Base-by-base conservation (phyloP, 2,888 invertebrate genomes). In the Prosopocoilus inquinatus region DNA sequence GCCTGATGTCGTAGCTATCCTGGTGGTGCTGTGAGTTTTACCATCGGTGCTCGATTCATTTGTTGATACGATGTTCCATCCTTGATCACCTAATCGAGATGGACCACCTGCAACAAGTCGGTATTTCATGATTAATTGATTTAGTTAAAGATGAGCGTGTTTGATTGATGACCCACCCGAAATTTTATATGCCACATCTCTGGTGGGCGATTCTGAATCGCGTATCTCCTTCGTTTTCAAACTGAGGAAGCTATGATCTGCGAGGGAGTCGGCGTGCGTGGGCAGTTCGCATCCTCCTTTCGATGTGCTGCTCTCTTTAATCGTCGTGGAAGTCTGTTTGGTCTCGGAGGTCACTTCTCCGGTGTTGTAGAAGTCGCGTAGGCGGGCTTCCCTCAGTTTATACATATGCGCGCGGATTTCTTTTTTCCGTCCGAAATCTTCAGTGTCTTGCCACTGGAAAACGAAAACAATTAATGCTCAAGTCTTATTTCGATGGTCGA, bases 341-440 rank as follows among this genome's bases (percentile, higher is more conserved):
- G 33, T 61, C 35, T 63, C 66, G 16, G 63, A 61, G 44, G 65
- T 70, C 38, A 64, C 59, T 49, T 70, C 70, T 28, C 63, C 59
- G 32, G 65, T 65, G 76, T 63, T 57, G 80, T 91, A 91, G 64
- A 90, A 86, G 75, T 87, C 86, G 70, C 86, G 84, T 69, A 91
- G 80, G 58, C 90, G 84, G 70, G 88, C 86, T 75, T 94, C 93
- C 44, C 92, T 84, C 73, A 94, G 80, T 67, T 88, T 88, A 76
- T 89, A 91, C 87, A 91, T 89, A 78, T 92, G 87, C 44, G 90
- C 83, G 58, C 94, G 85, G 68, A 94, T 93, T 77, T 91, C 90
- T 75, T 91, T 91, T 78, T 92, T 91, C 62, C 86, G 85, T 51
- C 89, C 88, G 75, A 89, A 90, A 78, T 94, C 92, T 71, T 91